Conservation (phyloP, 2,797 vertebrate genomes). For the Orestias chungarensis region DNA sequence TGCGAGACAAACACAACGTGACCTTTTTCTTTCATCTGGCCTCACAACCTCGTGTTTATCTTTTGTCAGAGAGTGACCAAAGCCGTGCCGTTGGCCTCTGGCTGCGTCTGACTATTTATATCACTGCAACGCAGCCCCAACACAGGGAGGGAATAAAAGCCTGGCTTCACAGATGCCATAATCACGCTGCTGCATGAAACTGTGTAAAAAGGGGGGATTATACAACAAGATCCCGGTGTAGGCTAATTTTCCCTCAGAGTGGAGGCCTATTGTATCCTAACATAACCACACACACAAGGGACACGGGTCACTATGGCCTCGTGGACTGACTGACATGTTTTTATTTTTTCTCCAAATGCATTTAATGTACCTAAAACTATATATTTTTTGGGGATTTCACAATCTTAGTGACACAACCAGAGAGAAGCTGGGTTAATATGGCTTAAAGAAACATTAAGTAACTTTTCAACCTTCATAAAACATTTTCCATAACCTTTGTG, state of each 20-base stretch:
- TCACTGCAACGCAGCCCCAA: constrained; percentile 55
- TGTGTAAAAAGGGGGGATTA: constrained; percentile 56
- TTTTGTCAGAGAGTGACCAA: constrained; percentile 17
- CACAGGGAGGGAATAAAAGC: constrained; percentile 72
- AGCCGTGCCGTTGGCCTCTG: constrained; percentile 50
- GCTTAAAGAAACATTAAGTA: no score
- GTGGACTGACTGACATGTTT: constrained; percentile 6
- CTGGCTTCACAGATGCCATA: constrained; percentile 70
- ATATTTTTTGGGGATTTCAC: no score
- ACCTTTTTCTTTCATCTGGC: constrained; percentile 17
- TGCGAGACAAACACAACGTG: constrained; percentile 9
- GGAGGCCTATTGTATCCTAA: constrained; percentile 15
- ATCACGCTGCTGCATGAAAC: constrained; percentile 67
- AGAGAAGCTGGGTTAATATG: neutral
- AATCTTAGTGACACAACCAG: neutral
- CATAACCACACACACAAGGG: neutral
- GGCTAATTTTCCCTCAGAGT: constrained; percentile 24
- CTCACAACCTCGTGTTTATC: constrained; percentile 16
- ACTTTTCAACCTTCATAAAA: no score
- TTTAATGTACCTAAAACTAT: no score
- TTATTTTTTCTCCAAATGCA: neutral
- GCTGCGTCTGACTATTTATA: constrained; percentile 68
- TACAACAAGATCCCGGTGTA: constrained; percentile 44
- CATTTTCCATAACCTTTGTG: no score
- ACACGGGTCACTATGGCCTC: constrained; percentile 1